Evolutionary conservation across 2,113 vertebrate species (phyloP), one percentile per base, ranked within the genome.

Genomic region (Embiotoca jacksoni): DNA sequence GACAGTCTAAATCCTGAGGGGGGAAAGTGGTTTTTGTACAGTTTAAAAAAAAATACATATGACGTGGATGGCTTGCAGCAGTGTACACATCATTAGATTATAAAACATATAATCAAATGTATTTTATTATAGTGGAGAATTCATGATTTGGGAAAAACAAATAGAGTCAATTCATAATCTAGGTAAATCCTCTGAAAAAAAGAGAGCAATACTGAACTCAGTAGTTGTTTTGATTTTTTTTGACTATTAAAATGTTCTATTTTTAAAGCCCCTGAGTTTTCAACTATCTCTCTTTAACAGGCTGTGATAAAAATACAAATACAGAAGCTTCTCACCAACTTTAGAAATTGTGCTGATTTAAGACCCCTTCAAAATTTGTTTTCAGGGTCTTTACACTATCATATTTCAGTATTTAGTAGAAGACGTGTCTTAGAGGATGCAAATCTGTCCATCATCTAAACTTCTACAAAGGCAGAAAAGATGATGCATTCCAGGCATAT

Each of bases 1-100:
- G 85, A 85, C 82, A 83, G 79, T 58, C 47, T 32, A 86, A 88
- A 89, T 89, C 86, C 83, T 52, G 13, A 31, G 72, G 37, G 71
- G 23, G 70, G 62, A 75, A 86, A 75, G 63, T 72, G 49, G 81
- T 66, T 83, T 92, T 90, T 84, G 65, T 68, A 61, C 66, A 63
- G 57, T 55, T 46, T 52, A 82, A 76, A 54, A 69, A 46, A 56
- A 47, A 11, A 1, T 2, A 79, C 67, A 58, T 79, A 75, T 71
- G 73, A 82, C 53, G 31, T 78, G 65, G 50, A 82, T 64, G 41
- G 35, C 61, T 74, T 53, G 74, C 60, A 84, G 65, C 50, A 56
- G 72, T 59, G 75, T 63, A 77, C 80, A 80, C 65, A 73, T 64
- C 69, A 84, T 82, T 82, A 80, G n/a, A 69, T 72, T 82, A 56